Evolutionary conservation across 1,140 invertebrate genomes (phyloP), one percentile per base, ranked within the genome.

Genomic region (Ips nitidus): DNA sequence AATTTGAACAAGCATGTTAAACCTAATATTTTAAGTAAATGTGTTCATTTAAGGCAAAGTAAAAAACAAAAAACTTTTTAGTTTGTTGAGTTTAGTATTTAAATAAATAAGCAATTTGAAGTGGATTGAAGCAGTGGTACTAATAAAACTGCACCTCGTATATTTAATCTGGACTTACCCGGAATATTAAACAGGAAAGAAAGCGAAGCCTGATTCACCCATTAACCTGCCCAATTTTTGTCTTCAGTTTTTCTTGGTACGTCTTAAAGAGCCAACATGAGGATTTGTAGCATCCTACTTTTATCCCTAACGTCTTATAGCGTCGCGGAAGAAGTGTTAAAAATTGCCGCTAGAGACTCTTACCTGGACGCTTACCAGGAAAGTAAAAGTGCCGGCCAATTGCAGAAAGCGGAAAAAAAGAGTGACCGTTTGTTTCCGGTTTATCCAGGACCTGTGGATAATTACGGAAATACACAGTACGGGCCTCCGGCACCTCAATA

Each of bases 281-380:
- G 22, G 22, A 22, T 22, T 22, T 22, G 22, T 22, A 22, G 22
- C 22, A 0, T 22, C 22, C 22, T 22, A 22, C 22, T 22, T 22
- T 22, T 22, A 50, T 50, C 45, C 45, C 3, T 2, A 3, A 22
- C 45, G 22, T 6, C 22, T 50, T 2, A 8, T 22, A 22, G 45
- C 22, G 7, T 50, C 7, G 45, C 45, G 22, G 45, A 50, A 3
- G 57, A 71, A 40, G 63, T 66, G 4, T 4, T 61, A 37, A 66
- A 70, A 43, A 56, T 67, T 2, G 50, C 62, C 2, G 42, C 70
- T 47, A 58, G 66, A 5, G 73, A 74, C 56, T 72, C 73, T 1
- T 74, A 74, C 53, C 52, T 74, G 60, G 73, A 74, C 7, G 73
- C 73, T 4, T 72, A 72, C 41, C 53, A 66, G 45, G 67, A 72